Base-by-base conservation (phyloP, 2,888 invertebrate species). In the Odontomyia ornata region DNA sequence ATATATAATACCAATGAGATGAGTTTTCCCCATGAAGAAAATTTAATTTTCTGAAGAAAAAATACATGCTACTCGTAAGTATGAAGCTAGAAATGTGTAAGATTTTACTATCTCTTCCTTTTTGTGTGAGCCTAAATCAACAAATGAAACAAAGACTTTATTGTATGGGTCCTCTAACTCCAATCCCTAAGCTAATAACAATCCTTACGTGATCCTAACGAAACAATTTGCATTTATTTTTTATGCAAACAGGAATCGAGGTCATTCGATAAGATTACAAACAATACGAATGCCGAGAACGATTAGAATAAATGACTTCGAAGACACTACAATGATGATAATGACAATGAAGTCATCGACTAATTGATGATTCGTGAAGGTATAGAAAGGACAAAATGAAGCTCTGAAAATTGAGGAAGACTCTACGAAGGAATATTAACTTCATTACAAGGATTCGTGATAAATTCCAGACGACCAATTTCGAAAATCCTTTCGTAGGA, bases 181-280 rank as follows among this genome's bases (percentile, higher is more conserved):
- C n/a, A n/a, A n/a, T n/a, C n/a, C n/a, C n/a, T n/a, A n/a, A n/a
- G n/a, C n/a, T n/a, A n/a, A n/a, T n/a, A 36, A 36, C 36, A 36
- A 36, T 52, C 4, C 52, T 25, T 60, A 60, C 57, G 57, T 23
- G 57, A 9, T 23, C 21, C 57, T 21, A 60, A 3, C 23, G 57
- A 60, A 60, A 60, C 25, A 60, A 60, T 60, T 60, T 60, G 4
- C 57, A 60, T 25, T 60, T 60, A 60, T 60, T 60, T 60, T 60
- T 60, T 60, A 60, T 60, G 57, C 57, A 60, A 60, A 60, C 57
- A 25, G 57, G 57, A 60, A 5, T 25, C 57, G 21, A 60, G 13
- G 23, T n/a, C 52, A 36, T 36, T 36, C 9, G 36, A 36, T 36
- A 36, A 3, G 9, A 36, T 36, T 36, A 36, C 36, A 36, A 36